Evolutionary conservation across 2,113 vertebrate species (phyloP).

Genomic region (Australoheros scitulus): DNA sequence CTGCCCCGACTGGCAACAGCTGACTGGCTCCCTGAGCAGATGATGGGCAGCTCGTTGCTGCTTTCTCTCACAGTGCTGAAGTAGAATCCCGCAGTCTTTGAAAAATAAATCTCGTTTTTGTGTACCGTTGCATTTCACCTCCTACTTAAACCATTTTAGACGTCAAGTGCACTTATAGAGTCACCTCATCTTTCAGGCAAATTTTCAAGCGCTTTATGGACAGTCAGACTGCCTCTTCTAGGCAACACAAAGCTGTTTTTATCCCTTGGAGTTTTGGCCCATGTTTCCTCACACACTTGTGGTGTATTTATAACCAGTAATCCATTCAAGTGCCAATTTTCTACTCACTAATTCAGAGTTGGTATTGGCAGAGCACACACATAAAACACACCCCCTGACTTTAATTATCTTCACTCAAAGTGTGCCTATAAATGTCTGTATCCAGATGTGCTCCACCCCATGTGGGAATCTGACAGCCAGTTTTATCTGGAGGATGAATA

Average conservation of each 20-base stretch:
- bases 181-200: neutral
- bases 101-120: neutral
- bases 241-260: slow-evolving; percentile 9
- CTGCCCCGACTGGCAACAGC: slow-evolving; percentile 12
- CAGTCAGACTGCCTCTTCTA: neutral
- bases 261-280: slow-evolving; percentile 2
- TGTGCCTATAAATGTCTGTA: neutral
- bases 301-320: slow-evolving; percentile 19
- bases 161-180: neutral
- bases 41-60: slow-evolving; percentile 29
- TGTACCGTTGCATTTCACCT: neutral
- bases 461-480: neutral
- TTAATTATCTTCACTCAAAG: slow-evolving; percentile 10
- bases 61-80: slow-evolving; percentile 12
- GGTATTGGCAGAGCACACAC: neutral
- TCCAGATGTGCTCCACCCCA: slow-evolving; percentile 9
- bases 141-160: neutral
- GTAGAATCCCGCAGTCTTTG: neutral
- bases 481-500: neutral
- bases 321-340: slow-evolving; percentile 22
- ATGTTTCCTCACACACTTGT: slow-evolving; percentile 5
- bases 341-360: slow-evolving; percentile 17
- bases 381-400: neutral
- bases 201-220: slow-evolving; percentile 2
- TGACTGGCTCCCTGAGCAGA: slow-evolving; percentile 28